Evolutionary conservation across 1,140 invertebrate species (phyloP).

Genomic region (Hypsibius dujardini): DNA sequence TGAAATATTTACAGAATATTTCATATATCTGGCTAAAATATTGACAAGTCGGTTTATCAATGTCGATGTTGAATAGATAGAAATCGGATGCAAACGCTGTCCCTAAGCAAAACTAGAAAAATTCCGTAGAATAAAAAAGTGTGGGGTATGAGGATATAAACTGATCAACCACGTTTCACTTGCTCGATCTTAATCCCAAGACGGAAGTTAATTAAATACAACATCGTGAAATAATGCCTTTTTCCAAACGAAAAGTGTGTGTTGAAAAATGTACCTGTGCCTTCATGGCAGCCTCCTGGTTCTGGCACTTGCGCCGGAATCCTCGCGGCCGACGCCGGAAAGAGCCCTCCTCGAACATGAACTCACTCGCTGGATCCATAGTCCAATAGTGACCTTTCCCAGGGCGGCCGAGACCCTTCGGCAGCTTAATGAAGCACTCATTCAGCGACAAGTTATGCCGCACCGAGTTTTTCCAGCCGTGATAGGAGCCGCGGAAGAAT

Average conservation of each 20-base stretch:
- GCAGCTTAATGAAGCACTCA: conserved; percentile 89
- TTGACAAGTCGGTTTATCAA: too few species aligned
- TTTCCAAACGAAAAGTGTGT: not conserved
- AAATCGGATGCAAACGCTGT: too few species aligned
- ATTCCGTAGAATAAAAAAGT: not conserved
- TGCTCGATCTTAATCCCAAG: too few species aligned
- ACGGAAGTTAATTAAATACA: too few species aligned
- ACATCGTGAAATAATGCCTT: not conserved
- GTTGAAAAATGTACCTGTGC: not conserved
- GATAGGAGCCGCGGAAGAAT: conserved; percentile 82
- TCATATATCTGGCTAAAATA: too few species aligned
- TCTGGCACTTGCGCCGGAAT: conserved; percentile 68
- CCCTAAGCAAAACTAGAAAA: too few species aligned
- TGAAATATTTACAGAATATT: too few species aligned
- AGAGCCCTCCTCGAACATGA: conserved; percentile 91
- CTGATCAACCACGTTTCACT: not conserved
- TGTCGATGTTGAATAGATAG: too few species aligned
- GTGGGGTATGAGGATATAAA: not conserved
- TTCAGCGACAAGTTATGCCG: conserved; percentile 87
- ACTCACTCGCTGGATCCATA: conserved; percentile 80
- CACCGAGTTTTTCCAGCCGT: conserved; percentile 99
- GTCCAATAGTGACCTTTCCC: conserved; percentile 98
- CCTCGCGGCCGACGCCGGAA: conserved; percentile 75
- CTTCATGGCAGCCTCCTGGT: not conserved
- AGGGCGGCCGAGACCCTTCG: conserved; percentile 64